Evolutionary conservation across 2,113 vertebrate genomes (phyloP).

Genomic region (Eulacestoma nigropectus): DNA sequence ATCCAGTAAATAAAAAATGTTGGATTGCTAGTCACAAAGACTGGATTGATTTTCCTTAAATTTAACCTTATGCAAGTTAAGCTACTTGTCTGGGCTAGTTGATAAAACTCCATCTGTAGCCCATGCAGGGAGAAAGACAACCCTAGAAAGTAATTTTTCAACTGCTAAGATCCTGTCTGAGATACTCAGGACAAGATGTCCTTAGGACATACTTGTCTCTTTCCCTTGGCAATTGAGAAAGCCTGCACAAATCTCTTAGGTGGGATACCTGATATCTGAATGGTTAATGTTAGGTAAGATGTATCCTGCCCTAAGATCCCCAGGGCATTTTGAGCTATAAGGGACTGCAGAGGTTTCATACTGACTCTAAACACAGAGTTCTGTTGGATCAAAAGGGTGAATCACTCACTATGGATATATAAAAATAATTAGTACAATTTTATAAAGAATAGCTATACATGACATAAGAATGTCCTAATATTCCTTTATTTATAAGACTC

Average conservation of each 20-base stretch:
- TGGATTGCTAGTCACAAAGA: neutral
- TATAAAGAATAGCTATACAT: neutral
- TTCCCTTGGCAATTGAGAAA: neutral
- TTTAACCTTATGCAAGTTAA: neutral
- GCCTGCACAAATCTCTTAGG: neutral
- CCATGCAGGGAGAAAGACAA: neutral
- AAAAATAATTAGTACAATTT: neutral
- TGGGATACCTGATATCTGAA: neutral
- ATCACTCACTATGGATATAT: neutral
- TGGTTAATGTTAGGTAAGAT: neutral
- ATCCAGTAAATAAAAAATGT: neutral
- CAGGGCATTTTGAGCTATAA: neutral
- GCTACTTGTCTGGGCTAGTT: neutral
- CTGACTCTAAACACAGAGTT: neutral
- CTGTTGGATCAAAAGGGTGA: neutral
- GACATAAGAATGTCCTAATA: neutral
- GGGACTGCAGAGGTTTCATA: neutral
- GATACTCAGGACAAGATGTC: neutral
- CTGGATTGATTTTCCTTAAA: neutral
- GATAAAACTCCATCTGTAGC: neutral
- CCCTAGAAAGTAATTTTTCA: neutral
- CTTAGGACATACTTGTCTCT: neutral
- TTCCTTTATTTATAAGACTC: neutral
- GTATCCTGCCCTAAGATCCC: neutral
- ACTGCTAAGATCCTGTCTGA: slow-evolving; percentile 3